These are phyloP conservation scores for Leuciscus waleckii DNA, from an alignment of 2,797 vertebrate genomes.

Conservation along the genomic window DNA sequence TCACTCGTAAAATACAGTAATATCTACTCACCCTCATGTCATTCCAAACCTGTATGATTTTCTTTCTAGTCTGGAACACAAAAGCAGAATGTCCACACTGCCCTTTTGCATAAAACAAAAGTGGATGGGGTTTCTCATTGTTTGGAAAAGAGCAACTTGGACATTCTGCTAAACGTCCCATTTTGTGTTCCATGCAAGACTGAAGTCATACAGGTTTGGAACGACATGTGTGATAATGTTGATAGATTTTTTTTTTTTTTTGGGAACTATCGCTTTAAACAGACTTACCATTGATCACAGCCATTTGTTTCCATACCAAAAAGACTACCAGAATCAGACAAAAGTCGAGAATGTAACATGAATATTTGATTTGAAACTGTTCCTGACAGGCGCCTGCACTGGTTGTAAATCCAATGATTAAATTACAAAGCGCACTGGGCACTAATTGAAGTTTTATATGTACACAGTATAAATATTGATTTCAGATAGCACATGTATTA, in stretches of 20 bases:
- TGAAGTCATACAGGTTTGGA: neutral
- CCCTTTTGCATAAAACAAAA: neutral
- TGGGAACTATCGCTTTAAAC: neutral
- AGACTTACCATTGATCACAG: neutral
- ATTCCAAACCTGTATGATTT: neutral
- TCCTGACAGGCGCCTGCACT: slow-evolving; percentile 32
- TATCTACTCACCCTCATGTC: too few species aligned
- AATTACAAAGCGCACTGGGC: slow-evolving; percentile 49
- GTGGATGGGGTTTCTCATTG: neutral
- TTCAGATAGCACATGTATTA: slow-evolving; percentile 55
- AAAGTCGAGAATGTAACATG: slow-evolving; percentile 16
- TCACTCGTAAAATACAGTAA: neutral
- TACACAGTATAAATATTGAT: slow-evolving; percentile 57
- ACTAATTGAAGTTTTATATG: slow-evolving; percentile 58
- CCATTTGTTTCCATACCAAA: neutral
- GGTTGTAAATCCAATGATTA: slow-evolving; percentile 56
- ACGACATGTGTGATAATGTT: too few species aligned
- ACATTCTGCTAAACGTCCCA: neutral
- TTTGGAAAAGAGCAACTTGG: neutral
- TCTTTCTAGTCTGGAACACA: neutral
- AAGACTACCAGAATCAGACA: neutral
- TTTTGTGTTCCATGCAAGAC: neutral
- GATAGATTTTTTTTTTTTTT: neutral
- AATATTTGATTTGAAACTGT: slow-evolving; percentile 37
- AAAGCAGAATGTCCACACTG: neutral